Conservation (phyloP, 2,113 vertebrate species). For the Tragulus kanchil region DNA sequence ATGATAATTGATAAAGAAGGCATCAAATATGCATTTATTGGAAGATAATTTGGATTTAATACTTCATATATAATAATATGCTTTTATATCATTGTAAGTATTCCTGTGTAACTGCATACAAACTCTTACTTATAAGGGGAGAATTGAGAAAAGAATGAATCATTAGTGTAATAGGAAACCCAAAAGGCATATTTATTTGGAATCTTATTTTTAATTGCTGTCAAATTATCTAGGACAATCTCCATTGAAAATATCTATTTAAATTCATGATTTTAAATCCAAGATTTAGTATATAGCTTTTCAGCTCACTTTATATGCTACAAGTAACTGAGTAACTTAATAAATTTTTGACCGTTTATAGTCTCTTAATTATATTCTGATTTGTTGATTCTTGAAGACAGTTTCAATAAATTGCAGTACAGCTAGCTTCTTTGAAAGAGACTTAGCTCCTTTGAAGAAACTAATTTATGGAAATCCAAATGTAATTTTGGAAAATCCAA, state of each 20-base stretch:
- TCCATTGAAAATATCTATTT: not conserved
- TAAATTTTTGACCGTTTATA: not conserved
- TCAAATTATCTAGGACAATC: constrained; percentile 40
- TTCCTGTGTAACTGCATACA: not conserved
- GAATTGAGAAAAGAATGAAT: not conserved
- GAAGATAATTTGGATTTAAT: constrained; percentile 46
- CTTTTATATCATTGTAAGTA: not conserved
- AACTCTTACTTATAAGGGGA: not conserved
- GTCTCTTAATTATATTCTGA: not conserved
- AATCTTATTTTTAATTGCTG: constrained; percentile 54
- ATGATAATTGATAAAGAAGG: not conserved
- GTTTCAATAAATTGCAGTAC: constrained; percentile 19
- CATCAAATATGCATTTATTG: not conserved
- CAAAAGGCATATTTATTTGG: constrained; percentile 18
- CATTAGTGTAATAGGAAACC: constrained; percentile 4
- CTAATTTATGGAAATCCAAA: not conserved
- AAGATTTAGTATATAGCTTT: constrained; percentile 40
- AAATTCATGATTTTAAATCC: not conserved
- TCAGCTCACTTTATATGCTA: not conserved
- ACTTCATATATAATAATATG: not conserved
- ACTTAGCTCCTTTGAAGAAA: constrained; percentile 23
- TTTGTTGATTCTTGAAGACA: constrained; percentile 49
- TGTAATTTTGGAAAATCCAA: not conserved
- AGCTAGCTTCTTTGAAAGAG: not conserved
- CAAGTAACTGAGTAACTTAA: constrained; percentile 34